Base-by-base conservation (phyloP, 2,888 invertebrate genomes). In the Priocnemis perturbator region DNA sequence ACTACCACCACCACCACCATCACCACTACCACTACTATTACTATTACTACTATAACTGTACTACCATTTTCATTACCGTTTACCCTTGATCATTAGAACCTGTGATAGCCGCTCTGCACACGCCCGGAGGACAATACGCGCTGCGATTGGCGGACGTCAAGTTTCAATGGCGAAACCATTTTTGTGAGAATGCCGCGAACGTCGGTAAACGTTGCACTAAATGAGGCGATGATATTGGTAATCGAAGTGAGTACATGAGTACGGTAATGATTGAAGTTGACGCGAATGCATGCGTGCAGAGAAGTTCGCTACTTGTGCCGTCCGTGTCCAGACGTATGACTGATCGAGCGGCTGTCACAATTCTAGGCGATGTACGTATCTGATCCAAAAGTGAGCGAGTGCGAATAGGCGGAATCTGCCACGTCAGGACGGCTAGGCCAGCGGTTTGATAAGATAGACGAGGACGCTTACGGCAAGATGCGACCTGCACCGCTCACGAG, bases 41-140 rank as follows among this genome's bases (percentile, higher is more conserved):
- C 50, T 20, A n/a, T 20, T 17, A 50, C 5, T 50, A 50, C 50
- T n/a, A 47, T 50, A 19, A 50, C 50, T 50, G 20, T 50, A 50
- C 50, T 19, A 50, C 50, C 50, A 19, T 19, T 50, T 50, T 50
- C 50, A 17, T 50, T 50, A 17, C 19, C 50, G n/a, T 19, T 19
- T 19, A 50, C 17, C n/a, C n/a, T 50, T 50, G 50, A n/a, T 19
- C 50, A 50, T 50, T 17, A 11, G 37, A 59, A 68, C 30, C 55
- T 65, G 74, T 52, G 68, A 65, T 57, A 64, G 62, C 60, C 70
- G 72, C 44, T 60, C 67, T 26, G 56, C 45, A 50, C 50, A 60
- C 23, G 15, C 45, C 37, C 58, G 23, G 63, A 48, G 56, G 20
- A 57, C 59, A 57, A 55, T 55, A 57, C 21, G 14, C 26, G 56